phyloP scores from a whole-genome alignment of 1,140 invertebrate species.

The Thaumetopoea pityocampa region DNA sequence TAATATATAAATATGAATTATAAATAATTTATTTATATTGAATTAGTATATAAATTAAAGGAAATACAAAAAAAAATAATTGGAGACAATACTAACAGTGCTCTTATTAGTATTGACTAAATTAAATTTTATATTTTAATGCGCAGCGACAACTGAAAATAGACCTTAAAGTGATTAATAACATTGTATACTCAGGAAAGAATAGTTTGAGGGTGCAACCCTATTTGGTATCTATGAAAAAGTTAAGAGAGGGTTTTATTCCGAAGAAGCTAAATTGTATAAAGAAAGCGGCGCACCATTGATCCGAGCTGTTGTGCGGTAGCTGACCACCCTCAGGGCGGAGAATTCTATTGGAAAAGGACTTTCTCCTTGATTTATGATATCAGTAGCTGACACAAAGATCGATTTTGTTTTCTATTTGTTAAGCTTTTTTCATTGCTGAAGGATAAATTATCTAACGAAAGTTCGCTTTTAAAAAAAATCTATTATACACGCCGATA shows the following conservation, averaged over 20 bases:
- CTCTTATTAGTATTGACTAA: no score
- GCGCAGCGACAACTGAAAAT: no score
- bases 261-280: constrained; percentile 44
- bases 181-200: no score
- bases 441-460: constrained; percentile 1
- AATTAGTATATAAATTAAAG: no score
- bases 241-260: constrained; percentile 50
- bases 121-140: no score
- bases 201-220: constrained; percentile 21
- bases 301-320: constrained; percentile 22
- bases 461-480: no score
- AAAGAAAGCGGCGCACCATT: constrained; percentile 37
- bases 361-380: constrained; percentile 34
- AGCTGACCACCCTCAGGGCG: constrained; percentile 30
- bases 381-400: constrained; percentile 22
- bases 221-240: constrained; percentile 27
- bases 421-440: constrained; percentile 9
- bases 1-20: no score
- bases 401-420: constrained; percentile 8
- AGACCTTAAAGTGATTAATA: no score
- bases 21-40: no score
- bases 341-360: constrained; percentile 28
- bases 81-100: no score
- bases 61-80: no score
- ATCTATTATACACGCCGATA: no score